Conservation (phyloP, 2,797 vertebrate genomes). For the Jordanella pulchra region DNA sequence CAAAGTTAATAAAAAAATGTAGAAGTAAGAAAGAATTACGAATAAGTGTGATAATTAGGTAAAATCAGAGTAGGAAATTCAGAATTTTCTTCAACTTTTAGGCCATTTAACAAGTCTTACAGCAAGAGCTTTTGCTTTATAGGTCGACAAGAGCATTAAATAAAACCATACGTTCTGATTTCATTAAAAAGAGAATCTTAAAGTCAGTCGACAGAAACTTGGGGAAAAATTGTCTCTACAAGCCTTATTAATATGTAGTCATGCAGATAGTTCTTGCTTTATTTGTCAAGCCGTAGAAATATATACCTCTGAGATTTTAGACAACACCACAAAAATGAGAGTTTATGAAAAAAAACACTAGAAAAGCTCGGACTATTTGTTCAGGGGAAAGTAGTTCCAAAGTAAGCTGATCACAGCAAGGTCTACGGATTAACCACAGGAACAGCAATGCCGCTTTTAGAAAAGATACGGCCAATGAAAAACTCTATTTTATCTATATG, state of each 20-base stretch:
- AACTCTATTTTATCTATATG: slow-evolving; percentile 2
- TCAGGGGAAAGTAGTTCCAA: slow-evolving; percentile 15
- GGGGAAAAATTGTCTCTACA: slow-evolving; percentile 21
- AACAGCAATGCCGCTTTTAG: slow-evolving; percentile 13
- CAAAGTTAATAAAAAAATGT: slow-evolving; percentile 34
- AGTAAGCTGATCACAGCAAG: slow-evolving; percentile 30
- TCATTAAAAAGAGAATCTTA: slow-evolving; percentile 21
- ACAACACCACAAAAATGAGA: slow-evolving; percentile 14
- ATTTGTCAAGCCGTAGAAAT: slow-evolving; percentile 28
- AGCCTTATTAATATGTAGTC: slow-evolving; percentile 11
- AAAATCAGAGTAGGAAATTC: slow-evolving; percentile 33
- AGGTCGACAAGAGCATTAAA: slow-evolving; percentile 15
- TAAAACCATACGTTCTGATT: slow-evolving; percentile 9
- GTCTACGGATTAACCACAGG: slow-evolving; percentile 23
- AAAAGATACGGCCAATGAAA: slow-evolving; percentile 20
- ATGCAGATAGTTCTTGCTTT: slow-evolving; percentile 28
- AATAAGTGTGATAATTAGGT: slow-evolving; percentile 26
- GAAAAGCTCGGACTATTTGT: slow-evolving; percentile 15
- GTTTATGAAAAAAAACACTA: neutral
- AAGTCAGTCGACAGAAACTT: slow-evolving; percentile 26
- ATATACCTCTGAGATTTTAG: slow-evolving; percentile 27
- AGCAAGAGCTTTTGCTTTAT: slow-evolving; percentile 18
- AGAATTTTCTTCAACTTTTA: slow-evolving; percentile 16
- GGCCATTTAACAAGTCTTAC: slow-evolving; percentile 15
- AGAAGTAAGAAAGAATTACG: slow-evolving; percentile 23